A percentile compares a stretch with the other conserved stretches of the same genome.
phyloP scores from a whole-genome alignment of 2,888 invertebrate species.

The Nemoura dubitans region DNA sequence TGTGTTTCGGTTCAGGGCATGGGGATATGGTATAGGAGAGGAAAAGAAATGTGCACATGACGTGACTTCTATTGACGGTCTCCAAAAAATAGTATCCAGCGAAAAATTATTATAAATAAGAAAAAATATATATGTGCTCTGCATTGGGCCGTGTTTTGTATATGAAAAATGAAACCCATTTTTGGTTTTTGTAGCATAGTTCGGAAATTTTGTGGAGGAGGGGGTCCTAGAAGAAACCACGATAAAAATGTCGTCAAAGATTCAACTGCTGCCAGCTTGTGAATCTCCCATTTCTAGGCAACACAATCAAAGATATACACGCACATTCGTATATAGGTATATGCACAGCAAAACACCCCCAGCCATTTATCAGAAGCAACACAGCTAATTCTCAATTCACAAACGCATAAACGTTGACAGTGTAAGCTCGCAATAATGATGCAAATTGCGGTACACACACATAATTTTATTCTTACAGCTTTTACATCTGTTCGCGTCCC shows the following conservation, averaged over 20 bases:
- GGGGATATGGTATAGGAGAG: not conserved
- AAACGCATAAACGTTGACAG: not conserved
- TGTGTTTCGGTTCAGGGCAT: too few relatives aligned
- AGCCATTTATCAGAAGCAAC: not conserved
- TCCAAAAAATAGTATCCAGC: not conserved
- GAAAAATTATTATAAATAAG: too few relatives aligned
- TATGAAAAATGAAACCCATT: too few relatives aligned
- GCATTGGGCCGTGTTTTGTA: too few relatives aligned
- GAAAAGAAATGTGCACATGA: not conserved
- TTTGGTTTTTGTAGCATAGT: too few relatives aligned
- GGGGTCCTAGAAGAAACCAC: too few relatives aligned
- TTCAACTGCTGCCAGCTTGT: too few relatives aligned
- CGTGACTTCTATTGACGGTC: not conserved
- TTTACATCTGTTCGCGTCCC: conserved; percentile 1
- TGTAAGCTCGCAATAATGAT: not conserved
- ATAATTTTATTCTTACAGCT: conserved; percentile 7
- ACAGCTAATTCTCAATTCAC: not conserved
- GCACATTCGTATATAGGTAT: not conserved
- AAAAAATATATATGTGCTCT: too few relatives aligned
- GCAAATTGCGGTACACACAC: not conserved
- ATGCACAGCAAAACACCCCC: not conserved
- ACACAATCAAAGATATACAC: too few relatives aligned
- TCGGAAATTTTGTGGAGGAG: too few relatives aligned
- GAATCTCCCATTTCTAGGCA: too few relatives aligned
- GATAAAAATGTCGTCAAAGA: too few relatives aligned